These are phyloP conservation scores for Monoplex corrugatus DNA, from an alignment of 2,888 invertebrate genomes.

Conservation along the genomic window DNA sequence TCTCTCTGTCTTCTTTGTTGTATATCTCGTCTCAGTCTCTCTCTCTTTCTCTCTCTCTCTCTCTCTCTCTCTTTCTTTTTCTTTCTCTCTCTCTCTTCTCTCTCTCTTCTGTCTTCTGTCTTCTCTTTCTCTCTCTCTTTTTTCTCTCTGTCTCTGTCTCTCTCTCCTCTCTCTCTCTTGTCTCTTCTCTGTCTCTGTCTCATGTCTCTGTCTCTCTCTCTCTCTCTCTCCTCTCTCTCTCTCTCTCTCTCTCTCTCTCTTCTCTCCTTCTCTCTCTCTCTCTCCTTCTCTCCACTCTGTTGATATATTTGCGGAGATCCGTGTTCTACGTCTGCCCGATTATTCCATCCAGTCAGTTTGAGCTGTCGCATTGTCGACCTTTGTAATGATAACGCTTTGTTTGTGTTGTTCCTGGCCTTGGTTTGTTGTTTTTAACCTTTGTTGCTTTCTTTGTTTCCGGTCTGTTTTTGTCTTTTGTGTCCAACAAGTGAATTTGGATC, in stretches of 20 bases:
- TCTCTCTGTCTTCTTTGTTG: not conserved
- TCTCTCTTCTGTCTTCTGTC: not conserved
- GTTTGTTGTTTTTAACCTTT: too few species aligned
- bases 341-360: too few species aligned
- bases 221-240: not conserved
- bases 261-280: not conserved
- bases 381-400: too few species aligned
- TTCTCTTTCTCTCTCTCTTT: not conserved
- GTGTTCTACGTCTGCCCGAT: too few species aligned
- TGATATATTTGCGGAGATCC: too few species aligned
- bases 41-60: constrained; percentile 9
- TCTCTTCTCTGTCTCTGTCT: not conserved
- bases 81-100: not conserved
- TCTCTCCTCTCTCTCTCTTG: not conserved
- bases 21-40: not conserved
- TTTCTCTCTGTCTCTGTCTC: not conserved
- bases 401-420: too few species aligned
- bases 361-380: too few species aligned
- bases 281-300: too few species aligned
- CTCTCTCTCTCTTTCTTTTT: not conserved
- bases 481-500: too few species aligned
- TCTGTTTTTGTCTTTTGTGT: too few species aligned
- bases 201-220: not conserved
- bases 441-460: too few species aligned
- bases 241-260: not conserved